Base-by-base conservation (phyloP, 2,888 invertebrate genomes). In the Isotomurus palustris region DNA sequence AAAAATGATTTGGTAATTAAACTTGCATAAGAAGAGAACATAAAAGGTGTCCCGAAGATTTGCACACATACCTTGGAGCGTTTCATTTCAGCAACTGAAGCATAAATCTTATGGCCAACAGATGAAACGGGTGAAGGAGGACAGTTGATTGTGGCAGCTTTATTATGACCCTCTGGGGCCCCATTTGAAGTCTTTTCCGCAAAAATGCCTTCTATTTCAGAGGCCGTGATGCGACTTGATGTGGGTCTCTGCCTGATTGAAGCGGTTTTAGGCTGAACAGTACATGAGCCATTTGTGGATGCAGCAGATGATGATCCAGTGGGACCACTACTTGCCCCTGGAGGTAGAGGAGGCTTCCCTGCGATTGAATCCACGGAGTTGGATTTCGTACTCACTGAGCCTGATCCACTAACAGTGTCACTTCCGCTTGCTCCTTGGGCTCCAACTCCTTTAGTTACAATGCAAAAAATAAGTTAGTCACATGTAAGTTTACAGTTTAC, bases 21-120 rank as follows among this genome's bases (percentile, higher is more conserved):
- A n/a, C n/a, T n/a, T n/a, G n/a, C n/a, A n/a, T n/a, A n/a, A n/a
- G n/a, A n/a, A n/a, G n/a, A n/a, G 19, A 32, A 35, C 8, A 21
- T 27, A 28, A 10, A 25, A 38, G 29, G 12, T 47, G 27, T 10
- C 10, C 22, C 24, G 5, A 10, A 44, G 14, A 24, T 22, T 44
- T 8, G 4, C 29, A 38, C 14, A 38, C 84, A 86, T 69, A 82
- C 85, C 75, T 87, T 86, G 67, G 81, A 82, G 55, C 94, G 83
- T 76, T 94, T 94, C 94, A 94, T 93, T 76, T 94, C 93, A 0
- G 93, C 90, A 41, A 93, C 93, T 73, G 92, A 93, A 43, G 91
- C 90, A 76, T 93, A 94, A 36, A 92, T 91, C 60, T 85, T 78
- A 2, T 81, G 79, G 43, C 68, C 63, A 41, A 50, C 53, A 8